A percentile compares a stretch with the other conserved stretches of the same genome.
phyloP scores from a whole-genome alignment of 1,140 invertebrate species.

The Papilio glaucus region DNA sequence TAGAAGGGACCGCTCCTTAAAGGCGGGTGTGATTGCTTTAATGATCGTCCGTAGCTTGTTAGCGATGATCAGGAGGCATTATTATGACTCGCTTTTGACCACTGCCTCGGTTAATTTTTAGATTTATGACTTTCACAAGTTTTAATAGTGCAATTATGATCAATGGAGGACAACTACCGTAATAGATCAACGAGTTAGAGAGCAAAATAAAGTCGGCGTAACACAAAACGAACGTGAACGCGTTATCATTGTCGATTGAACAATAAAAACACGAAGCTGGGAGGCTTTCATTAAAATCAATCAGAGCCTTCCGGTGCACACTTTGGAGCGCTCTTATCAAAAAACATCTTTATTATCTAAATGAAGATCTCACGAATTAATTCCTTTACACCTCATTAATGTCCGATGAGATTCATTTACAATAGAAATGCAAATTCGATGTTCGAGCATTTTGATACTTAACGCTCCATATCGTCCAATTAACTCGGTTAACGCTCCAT shows the following conservation, averaged over 20 bases:
- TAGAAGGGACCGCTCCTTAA: conserved; percentile 48
- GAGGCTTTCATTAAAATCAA: conserved; percentile 65
- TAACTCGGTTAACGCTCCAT: conserved; percentile 61
- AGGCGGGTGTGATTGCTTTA: conserved; percentile 74
- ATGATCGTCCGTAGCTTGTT: conserved; percentile 79
- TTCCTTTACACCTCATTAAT: conserved; percentile 78
- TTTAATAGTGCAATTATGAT: conserved; percentile 71
- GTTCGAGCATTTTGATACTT: conserved; percentile 66
- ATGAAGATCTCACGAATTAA: conserved; percentile 71
- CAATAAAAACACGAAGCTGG: conserved; percentile 52
- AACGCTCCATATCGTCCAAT: conserved; percentile 59
- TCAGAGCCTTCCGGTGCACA: conserved; percentile 52
- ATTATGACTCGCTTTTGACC: conserved; percentile 72
- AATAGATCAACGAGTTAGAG: conserved; percentile 49
- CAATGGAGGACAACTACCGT: conserved; percentile 56
- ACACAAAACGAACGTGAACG: conserved; percentile 30
- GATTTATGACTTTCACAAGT: conserved; percentile 77
- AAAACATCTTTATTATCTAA: conserved; percentile 67
- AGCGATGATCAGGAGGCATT: conserved; percentile 69
- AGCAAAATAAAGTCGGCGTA: conserved; percentile 41
- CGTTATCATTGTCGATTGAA: conserved; percentile 42
- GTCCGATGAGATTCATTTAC: conserved; percentile 67
- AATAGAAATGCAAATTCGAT: conserved; percentile 77
- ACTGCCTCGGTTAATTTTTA: conserved; percentile 57
- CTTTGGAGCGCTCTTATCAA: conserved; percentile 55